Percentiles rank a stretch among this genome's conserved stretches.
phyloP scores from a whole-genome alignment of 92 coral and sea anemone species.

The Paragorgia papillata region DNA sequence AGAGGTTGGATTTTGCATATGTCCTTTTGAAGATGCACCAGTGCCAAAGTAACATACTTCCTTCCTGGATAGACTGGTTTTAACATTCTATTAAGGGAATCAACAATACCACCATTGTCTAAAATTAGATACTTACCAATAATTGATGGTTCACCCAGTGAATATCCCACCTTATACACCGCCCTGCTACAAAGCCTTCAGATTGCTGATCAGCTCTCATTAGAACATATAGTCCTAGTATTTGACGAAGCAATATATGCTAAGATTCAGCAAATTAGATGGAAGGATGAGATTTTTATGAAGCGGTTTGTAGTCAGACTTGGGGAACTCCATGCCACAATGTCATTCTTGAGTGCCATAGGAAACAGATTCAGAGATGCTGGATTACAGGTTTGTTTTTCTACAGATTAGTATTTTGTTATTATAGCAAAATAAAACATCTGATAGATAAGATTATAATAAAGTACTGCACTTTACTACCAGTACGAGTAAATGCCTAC shows the following conservation, averaged over 20 bases:
- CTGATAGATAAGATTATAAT: no score
- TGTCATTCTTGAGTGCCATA: neutral
- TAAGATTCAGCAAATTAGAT: slow-evolving; percentile 21
- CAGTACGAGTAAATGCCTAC: no score
- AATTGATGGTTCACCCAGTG: slow-evolving; percentile 21
- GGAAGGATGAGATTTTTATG: slow-evolving; percentile 5
- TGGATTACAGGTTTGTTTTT: slow-evolving; percentile 14
- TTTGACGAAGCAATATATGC: slow-evolving; percentile 2
- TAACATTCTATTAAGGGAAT: no score
- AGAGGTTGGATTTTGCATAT: neutral
- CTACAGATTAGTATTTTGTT: no score
- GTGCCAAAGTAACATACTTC: neutral
- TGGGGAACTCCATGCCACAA: neutral
- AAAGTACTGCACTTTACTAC: no score
- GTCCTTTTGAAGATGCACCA: neutral
- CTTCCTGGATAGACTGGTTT: slow-evolving; percentile 4
- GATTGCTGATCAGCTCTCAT: slow-evolving; percentile 10
- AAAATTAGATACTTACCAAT: slow-evolving; percentile 8
- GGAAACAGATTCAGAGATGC: slow-evolving; percentile 7
- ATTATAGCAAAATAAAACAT: no score
- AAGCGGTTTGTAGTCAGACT: slow-evolving; percentile 9
- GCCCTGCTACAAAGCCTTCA: neutral
- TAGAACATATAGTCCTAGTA: slow-evolving; percentile 5
- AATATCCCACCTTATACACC: neutral
- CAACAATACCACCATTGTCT: slow-evolving; percentile 2